Percentiles rank a stretch among this genome's conserved stretches.
phyloP scores from a whole-genome alignment of 2,888 invertebrate species.

The Drosophila melanosoma region DNA sequence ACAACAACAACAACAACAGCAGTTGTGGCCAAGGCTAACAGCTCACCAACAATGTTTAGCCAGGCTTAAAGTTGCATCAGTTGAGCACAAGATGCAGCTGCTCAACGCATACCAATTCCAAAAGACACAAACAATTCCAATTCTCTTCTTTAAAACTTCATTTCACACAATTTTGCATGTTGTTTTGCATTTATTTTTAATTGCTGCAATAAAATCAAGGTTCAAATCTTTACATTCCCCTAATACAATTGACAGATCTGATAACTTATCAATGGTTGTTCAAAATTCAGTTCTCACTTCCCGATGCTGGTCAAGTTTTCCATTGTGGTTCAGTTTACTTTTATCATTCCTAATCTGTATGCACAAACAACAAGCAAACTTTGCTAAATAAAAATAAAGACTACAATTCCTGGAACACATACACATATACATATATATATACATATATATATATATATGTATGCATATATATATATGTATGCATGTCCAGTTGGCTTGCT shows the following conservation, averaged over 20 bases:
- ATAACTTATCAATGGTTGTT: constrained; percentile 7
- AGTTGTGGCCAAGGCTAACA: constrained; percentile 44
- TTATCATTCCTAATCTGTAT: constrained; percentile 21
- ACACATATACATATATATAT: background rate
- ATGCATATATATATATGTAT: background rate
- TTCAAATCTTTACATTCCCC: background rate
- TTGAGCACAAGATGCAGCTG: constrained; percentile 18
- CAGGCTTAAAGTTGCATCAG: constrained; percentile 56
- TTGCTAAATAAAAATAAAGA: constrained; percentile 27
- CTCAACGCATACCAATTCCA: constrained; percentile 14
- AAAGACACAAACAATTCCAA: constrained; percentile 3
- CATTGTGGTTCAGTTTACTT: constrained; percentile 26
- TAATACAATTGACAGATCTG: background rate
- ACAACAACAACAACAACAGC: constrained; percentile 18
- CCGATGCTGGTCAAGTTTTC: constrained; percentile 25
- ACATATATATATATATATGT: background rate
- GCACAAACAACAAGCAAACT: constrained; percentile 24
- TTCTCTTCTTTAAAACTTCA: background rate
- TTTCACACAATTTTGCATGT: background rate
- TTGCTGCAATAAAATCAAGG: background rate
- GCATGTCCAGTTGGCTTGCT: constrained; percentile 50
- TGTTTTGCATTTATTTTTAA: background rate
- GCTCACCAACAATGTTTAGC: constrained; percentile 30
- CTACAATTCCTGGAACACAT: constrained; percentile 33
- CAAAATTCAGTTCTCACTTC: constrained; percentile 12